phyloP scores from a whole-genome alignment of 1,140 invertebrate species.

The Pogonomyrmex californicus region DNA sequence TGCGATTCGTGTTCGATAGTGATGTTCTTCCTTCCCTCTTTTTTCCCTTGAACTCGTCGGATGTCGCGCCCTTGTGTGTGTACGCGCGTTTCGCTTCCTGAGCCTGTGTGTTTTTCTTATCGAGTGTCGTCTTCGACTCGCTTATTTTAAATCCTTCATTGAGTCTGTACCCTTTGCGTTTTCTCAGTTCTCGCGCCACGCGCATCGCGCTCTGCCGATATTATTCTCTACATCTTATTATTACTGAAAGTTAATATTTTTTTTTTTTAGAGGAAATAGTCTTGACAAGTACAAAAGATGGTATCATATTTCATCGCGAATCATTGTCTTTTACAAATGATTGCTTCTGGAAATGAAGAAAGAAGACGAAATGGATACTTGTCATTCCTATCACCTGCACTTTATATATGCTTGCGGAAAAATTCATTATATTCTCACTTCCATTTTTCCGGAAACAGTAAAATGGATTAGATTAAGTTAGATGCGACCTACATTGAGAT shows the following conservation, averaged over 20 bases:
- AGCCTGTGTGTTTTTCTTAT: too few species aligned
- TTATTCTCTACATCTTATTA: too few species aligned
- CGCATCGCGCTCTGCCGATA: too few species aligned
- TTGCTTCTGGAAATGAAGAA: neutral
- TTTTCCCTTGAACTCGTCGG: too few species aligned
- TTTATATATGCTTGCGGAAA: neutral
- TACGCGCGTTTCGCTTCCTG: too few species aligned
- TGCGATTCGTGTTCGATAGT: too few species aligned
- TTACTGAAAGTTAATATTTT: neutral
- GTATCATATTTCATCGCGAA: neutral
- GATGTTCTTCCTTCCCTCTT: too few species aligned
- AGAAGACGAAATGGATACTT: conserved; percentile 6
- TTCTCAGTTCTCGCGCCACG: too few species aligned
- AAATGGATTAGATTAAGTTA: neutral
- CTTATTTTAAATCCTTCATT: too few species aligned
- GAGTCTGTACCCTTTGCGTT: too few species aligned
- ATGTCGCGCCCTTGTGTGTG: too few species aligned
- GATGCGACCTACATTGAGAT: neutral
- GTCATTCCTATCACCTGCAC: neutral
- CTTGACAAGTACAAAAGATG: neutral
- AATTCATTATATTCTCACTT: conserved; percentile 3
- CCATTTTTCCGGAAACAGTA: neutral
- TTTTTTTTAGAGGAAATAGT: neutral
- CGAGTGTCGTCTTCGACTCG: too few species aligned
- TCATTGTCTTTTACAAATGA: neutral